A percentile compares a stretch with the other conserved stretches of the same genome.
Conservation (phyloP, 1,140 invertebrate genomes). For the Drosophila azteca region DNA sequence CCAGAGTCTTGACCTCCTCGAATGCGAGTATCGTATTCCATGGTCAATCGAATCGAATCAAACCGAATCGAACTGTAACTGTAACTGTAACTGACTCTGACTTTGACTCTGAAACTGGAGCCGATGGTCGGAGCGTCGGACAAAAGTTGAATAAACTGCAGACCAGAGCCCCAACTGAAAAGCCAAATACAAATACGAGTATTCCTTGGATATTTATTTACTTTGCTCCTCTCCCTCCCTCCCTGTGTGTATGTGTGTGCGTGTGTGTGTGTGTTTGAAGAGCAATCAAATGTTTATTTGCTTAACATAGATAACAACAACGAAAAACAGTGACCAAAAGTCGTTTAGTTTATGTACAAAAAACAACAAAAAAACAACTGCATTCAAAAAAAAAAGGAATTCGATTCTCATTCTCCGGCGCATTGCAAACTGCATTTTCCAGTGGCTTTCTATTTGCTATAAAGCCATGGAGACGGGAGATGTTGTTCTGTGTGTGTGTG, state of each 20-base stretch:
- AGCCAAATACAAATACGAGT: too few relatives aligned
- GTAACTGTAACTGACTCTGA: too few relatives aligned
- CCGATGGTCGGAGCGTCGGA: too few relatives aligned
- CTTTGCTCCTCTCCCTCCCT: neutral
- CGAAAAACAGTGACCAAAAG: conserved; percentile 55
- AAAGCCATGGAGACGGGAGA: conserved; percentile 15
- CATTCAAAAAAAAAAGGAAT: conserved; percentile 10
- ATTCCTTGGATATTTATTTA: conserved; percentile 8
- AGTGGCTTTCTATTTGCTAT: conserved; percentile 35
- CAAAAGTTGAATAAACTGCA: too few relatives aligned
- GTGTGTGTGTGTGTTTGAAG: conserved; percentile 6
- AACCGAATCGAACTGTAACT: too few relatives aligned
- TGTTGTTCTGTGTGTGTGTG: conserved; percentile 13
- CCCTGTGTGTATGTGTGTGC: too few relatives aligned
- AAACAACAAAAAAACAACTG: conserved; percentile 13
- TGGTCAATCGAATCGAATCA: too few relatives aligned
- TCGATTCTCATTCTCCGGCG: conserved; percentile 23
- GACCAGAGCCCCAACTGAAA: too few relatives aligned
- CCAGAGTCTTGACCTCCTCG: too few relatives aligned
- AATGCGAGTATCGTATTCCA: too few relatives aligned
- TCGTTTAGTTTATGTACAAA: conserved; percentile 62
- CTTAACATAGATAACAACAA: conserved; percentile 64
- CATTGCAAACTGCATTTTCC: conserved; percentile 35
- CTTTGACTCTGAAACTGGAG: too few relatives aligned
- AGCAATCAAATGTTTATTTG: conserved; percentile 51